Base-by-base conservation (phyloP, 2,888 invertebrate genomes). In the Coelopa pilipes region DNA sequence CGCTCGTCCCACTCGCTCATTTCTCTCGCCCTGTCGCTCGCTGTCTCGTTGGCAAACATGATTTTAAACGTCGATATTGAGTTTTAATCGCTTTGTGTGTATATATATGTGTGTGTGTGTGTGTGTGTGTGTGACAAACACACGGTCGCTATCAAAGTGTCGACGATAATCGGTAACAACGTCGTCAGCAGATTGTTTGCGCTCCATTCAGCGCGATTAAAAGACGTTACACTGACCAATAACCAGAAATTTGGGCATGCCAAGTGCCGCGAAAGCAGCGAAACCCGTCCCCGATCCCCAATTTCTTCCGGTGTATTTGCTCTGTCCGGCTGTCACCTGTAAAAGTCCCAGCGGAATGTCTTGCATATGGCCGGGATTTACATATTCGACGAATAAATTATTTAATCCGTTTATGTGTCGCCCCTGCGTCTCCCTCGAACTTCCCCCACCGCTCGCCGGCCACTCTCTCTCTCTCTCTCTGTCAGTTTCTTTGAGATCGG, bases 31-130 rank as follows among this genome's bases (percentile, higher is more conserved):
- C 34, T 34, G 34, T 34, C 34, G 34, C 34, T 34, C 7, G 34
- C 34, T 34, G 2, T n/a, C 50, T 79, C 76, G 34, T 34, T 34
- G 34, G 34, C 34, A 34, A 81, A 83, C 83, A 83, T 80, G 83
- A 80, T 83, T 83, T 83, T 83, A 80, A 82, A 83, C 82, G 83
- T 81, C 78, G 80, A 80, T 83, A 81, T 82, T 79, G 81, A 80
- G 81, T 80, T 83, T 82, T 83, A 83, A 83, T 83, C 79, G 82
- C 78, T 78, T 79, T 82, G 34, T 34, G 34, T 34, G n/a, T n/a
- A n/a, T n/a, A n/a, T n/a, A n/a, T n/a, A n/a, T 34, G 34, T 34
- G 7, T 34, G 34, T 34, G 34, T 34, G 34, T 4, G 34, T 34
- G 34, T 34, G 34, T 34, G 34, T 34, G 7, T 34, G 34, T 34